phyloP scores from a whole-genome alignment of 2,888 invertebrate genomes.

The Archips xylosteana region DNA sequence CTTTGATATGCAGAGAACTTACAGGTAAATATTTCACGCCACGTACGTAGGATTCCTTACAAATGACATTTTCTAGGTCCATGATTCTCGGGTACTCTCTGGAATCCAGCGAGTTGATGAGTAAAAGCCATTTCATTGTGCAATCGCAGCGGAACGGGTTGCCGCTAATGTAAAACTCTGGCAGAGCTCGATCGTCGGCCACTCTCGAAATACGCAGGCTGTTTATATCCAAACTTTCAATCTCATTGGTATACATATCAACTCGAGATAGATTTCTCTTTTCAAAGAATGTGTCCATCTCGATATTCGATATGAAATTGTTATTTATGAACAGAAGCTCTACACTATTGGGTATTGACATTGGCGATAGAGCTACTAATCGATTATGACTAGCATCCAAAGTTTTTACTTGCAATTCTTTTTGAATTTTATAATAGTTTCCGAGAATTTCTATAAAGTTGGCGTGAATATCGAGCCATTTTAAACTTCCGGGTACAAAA shows the following conservation, averaged over 20 bases:
- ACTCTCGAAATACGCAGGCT: constrained; percentile 91
- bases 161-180: constrained; percentile 96
- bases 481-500: constrained; percentile 93
- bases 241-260: constrained; percentile 95
- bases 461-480: constrained; percentile 95
- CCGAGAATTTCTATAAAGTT: constrained; percentile 95
- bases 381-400: constrained; percentile 96
- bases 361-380: constrained; percentile 90
- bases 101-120: constrained; percentile 93
- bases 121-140: constrained; percentile 97
- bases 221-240: constrained; percentile 93
- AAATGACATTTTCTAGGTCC: constrained; percentile 95
- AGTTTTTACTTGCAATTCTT: constrained; percentile 91
- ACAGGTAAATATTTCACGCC: constrained; percentile 93
- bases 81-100: constrained; percentile 94
- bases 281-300: constrained; percentile 93
- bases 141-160: constrained; percentile 98
- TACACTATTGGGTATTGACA: constrained; percentile 94
- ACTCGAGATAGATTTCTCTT: constrained; percentile 93
- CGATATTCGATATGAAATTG: constrained; percentile 92
- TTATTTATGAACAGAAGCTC: constrained; percentile 95
- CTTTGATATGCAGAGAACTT: constrained; percentile 90
- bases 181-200: constrained; percentile 88
- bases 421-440: constrained; percentile 95
- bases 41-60: constrained; percentile 93